phyloP scores from a whole-genome alignment of 1,140 invertebrate species.

The Anadara kagoshimensis region DNA sequence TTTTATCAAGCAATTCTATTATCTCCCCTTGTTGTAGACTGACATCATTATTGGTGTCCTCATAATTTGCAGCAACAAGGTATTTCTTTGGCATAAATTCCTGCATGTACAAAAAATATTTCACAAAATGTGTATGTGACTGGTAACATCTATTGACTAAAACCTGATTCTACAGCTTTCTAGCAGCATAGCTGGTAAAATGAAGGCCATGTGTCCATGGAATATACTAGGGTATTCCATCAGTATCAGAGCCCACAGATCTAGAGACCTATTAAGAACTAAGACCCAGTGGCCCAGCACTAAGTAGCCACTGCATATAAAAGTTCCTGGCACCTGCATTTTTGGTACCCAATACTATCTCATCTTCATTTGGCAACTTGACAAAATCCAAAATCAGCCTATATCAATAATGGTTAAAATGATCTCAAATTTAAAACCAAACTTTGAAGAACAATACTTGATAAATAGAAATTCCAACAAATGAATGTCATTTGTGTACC shows the following conservation, averaged over 20 bases:
- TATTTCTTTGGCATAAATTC: conserved; percentile 56
- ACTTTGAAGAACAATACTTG: no score
- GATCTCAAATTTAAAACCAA: no score
- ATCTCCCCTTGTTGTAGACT: conserved; percentile 59
- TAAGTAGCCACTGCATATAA: no score
- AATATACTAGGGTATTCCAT: neutral
- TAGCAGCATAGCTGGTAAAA: no score
- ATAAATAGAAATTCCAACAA: no score
- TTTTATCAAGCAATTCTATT: conserved; percentile 77
- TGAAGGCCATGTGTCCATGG: neutral
- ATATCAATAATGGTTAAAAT: no score
- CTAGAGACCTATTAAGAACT: neutral
- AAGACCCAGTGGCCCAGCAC: neutral
- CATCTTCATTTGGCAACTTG: no score
- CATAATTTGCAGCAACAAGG: conserved; percentile 46
- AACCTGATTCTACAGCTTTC: neutral
- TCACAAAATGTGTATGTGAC: neutral
- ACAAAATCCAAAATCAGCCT: no score
- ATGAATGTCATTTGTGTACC: no score
- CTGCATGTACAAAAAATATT: conserved; percentile 35
- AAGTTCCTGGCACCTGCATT: no score
- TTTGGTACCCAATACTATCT: no score
- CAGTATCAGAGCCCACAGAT: neutral
- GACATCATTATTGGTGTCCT: conserved; percentile 55
- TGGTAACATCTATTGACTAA: neutral